Base-by-base conservation (phyloP, 2,888 invertebrate species). In the Troglohyphantes excavatus region DNA sequence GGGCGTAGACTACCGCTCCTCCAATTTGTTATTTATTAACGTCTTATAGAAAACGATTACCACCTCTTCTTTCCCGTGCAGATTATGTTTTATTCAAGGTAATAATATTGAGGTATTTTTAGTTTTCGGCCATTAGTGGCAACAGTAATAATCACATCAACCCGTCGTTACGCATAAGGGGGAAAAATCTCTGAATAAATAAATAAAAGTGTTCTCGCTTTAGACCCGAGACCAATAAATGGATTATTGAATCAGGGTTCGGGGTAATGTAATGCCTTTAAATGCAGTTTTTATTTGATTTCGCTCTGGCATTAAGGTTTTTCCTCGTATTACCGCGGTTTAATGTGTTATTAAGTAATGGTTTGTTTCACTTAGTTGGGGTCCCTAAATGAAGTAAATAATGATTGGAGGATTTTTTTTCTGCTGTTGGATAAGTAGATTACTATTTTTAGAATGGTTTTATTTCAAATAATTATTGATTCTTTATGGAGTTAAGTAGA, bases 11-110 rank as follows among this genome's bases (percentile, higher is more conserved):
- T 53, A 27, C 79, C 73, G 73, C 73, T 88, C 63, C 76, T 76
- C 82, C 88, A 89, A 89, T 82, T 89, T 89, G 88, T 89, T 89
- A 89, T 89, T 89, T 89, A 89, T 89, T 89, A 89, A 89, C 82
- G 88, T 82, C 88, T 89, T 89, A 83, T 89, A 76, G 76, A 67
- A 88, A 67, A 76, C 82, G 88, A 89, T 89, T 89, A 89, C 88
- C 70, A 68, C 75, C 72, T 27, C 68, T 46, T 78, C 46, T 17
- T 53, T 43, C 33, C 27, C 21, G 68, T 29, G 6, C 13, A 76
- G 68, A 89, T 82, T 68, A 89, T 89, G 88, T 89, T 89, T 89
- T 89, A 89, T 89, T 89, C 88, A 89, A 89, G 88, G 88, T 89
- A 82, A 89, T 89, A 76, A 89, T 89, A 89, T 61, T 61, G 61